These are phyloP conservation scores for Rhodinocichla rosea DNA, from an alignment of 2,113 vertebrate species.

Conservation along the genomic window DNA sequence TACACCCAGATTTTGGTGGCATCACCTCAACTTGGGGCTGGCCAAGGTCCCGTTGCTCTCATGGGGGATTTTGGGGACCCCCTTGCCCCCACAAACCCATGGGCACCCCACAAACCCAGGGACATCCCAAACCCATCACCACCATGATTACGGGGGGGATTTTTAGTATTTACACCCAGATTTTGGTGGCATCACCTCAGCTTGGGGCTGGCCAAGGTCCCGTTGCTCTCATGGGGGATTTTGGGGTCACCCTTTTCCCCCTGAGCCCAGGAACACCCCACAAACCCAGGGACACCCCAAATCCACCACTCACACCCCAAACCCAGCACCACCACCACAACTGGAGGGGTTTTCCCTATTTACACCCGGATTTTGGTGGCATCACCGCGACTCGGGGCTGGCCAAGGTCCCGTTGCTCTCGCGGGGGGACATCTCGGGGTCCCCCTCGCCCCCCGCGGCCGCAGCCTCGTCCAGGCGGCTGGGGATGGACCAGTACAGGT, in stretches of 20 bases:
- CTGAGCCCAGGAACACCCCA: no score
- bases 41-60: constrained; percentile 76
- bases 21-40: not conserved
- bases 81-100: not conserved
- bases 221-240: fast-evolving
- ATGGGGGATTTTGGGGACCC: not conserved
- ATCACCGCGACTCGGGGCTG: constrained; percentile 70
- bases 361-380: not conserved
- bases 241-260: not conserved
- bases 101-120: not conserved
- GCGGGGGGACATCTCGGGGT: not conserved
- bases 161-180: not conserved
- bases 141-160: fast-evolving
- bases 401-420: constrained; percentile 78
- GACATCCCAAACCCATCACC: not conserved
- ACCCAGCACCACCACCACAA: not conserved
- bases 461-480: constrained; percentile 85
- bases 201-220: not conserved
- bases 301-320: no score
- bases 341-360: fast-evolving
- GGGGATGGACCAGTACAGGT: constrained; percentile 96
- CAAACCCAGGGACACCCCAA: not conserved
- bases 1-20: not conserved
- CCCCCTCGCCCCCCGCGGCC: constrained; percentile 64
- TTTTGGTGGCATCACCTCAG: fast-evolving